Base-by-base conservation (phyloP, 1,140 invertebrate species). In the Drosophila punjabiensis region DNA sequence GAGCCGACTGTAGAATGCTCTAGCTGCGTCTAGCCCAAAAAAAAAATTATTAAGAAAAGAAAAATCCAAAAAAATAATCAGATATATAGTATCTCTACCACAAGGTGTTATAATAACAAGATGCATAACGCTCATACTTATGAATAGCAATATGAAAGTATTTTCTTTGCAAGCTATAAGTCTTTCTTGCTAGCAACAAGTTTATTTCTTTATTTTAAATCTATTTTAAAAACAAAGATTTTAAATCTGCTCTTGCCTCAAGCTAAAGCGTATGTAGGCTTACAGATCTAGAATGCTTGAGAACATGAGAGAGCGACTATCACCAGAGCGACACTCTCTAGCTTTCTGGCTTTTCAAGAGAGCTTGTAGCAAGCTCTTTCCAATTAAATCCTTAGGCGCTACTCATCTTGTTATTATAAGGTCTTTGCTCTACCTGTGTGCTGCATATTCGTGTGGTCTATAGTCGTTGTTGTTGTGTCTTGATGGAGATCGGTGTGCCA, bases 381-480 rank as follows among this genome's bases (percentile, higher is more conserved):
- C n/a, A n/a, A n/a, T n/a, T n/a, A n/a, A n/a, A n/a, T n/a, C n/a
- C n/a, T n/a, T n/a, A n/a, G n/a, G n/a, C n/a, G n/a, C 16, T 48
- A 50, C 14, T n/a, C 14, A 28, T 50, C 48, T 50, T 50, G 24
- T 50, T 50, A 30, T 50, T 50, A n/a, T 16, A 50, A 30, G 8
- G 16, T 10, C 24, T 50, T 50, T 28, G 48, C 48, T 30, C 41
- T 61, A 24, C 24, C 39, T 45, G 47, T 68, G 43, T 53, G 65
- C 68, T 71, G 68, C 68, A 71, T 69, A 53, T 74, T 62, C 45
- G 69, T 62, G 68, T 71, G 68, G 65, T 71, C 68, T 39, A 74
- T 75, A 62, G 69, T 89, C 80, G 73, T 89, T 84, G 73, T 77
- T 87, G 84, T 89, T 87, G 84, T 87, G 68, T 43, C 73, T 81